Conservation (phyloP, 2,797 vertebrate genomes). For the Phoeniculus purpureus region DNA sequence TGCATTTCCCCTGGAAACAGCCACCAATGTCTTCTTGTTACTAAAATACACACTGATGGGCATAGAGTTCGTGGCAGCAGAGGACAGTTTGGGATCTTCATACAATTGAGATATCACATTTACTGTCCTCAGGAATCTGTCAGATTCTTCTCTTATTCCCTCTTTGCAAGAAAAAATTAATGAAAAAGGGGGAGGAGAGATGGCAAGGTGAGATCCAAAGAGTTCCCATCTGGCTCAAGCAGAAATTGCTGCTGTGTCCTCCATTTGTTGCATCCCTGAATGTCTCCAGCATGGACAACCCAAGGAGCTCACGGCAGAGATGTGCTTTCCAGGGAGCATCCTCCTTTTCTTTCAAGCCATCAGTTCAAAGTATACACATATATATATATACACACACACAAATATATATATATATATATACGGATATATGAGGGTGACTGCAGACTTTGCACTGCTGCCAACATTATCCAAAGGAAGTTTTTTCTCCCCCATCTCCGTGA, state of each 20-base stretch:
- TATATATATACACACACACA: background rate
- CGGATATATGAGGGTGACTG: background rate
- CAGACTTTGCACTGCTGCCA: background rate
- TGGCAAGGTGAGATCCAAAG: constrained; percentile 12
- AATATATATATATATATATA: background rate
- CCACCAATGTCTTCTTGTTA: constrained; percentile 48
- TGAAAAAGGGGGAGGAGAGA: constrained; percentile 51
- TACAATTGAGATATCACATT: constrained; percentile 63
- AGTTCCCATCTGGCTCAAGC: constrained; percentile 35
- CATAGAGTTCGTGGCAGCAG: constrained; percentile 13
- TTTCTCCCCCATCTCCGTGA: background rate
- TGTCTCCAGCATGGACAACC: accelerated
- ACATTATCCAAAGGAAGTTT: constrained; percentile 21
- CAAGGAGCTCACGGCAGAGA: background rate
- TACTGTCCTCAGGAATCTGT: constrained; percentile 69
- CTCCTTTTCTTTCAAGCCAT: constrained; percentile 14
- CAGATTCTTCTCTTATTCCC: constrained; percentile 55
- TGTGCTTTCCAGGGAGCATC: background rate
- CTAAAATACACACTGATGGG: constrained; percentile 67
- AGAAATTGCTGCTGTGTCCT: constrained; percentile 52
- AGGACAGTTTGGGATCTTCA: constrained; percentile 61
- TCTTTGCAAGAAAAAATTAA: constrained; percentile 53
- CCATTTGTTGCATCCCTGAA: constrained; percentile 32
- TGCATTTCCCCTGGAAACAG: constrained; percentile 42
- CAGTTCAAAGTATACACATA: background rate